Base-by-base conservation (phyloP, 1,140 invertebrate genomes). In the Diplogasteroides magnus region DNA sequence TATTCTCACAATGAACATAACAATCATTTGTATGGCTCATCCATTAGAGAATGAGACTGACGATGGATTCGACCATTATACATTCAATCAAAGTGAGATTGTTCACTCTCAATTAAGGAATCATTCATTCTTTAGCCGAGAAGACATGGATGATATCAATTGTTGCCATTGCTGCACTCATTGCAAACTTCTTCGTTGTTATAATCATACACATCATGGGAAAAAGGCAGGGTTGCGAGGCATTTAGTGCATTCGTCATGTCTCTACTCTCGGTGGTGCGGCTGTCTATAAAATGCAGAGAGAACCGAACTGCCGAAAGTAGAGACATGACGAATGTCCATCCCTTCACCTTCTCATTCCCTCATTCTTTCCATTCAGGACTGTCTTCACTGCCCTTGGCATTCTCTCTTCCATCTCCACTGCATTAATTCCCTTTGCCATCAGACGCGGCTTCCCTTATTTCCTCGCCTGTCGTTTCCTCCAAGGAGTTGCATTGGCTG, bases 401-500 rank as follows among this genome's bases (percentile, higher is more conserved):
- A 48, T 78, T 25, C 29, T 78, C 3, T 77, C 74, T 27, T 71
- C 77, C 1, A 37, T 78, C 1, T 37, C 67, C 0, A 78, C 77
- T 26, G 25, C 65, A 19, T 31, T 76, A 19, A 63, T 76, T 31
- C 77, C 77, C 27, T 37, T 68, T 19, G 64, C 67, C 15, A 74
- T 78, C 57, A 23, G 74, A 57, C 55, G 55, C 25, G 76, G 77
- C 26, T 78, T 74, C 67, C 64, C 66, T 27, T 77, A 66, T 29
- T 68, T 74, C 31, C 37, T 76, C 19, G 65, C 55, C 23, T 31
- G 61, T 29, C 74, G 77, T 56, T 55, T 71, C 31, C 25, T 76
- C 26, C 77, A 78, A 60, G 76, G 76, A 29, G 57, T 77, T 27
- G 74, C 77, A 19, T 78, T 78, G 37, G 76, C 77, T n/a, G 68